Conservation (phyloP, 2,113 vertebrate genomes). For the Gobiocypris rarus region DNA sequence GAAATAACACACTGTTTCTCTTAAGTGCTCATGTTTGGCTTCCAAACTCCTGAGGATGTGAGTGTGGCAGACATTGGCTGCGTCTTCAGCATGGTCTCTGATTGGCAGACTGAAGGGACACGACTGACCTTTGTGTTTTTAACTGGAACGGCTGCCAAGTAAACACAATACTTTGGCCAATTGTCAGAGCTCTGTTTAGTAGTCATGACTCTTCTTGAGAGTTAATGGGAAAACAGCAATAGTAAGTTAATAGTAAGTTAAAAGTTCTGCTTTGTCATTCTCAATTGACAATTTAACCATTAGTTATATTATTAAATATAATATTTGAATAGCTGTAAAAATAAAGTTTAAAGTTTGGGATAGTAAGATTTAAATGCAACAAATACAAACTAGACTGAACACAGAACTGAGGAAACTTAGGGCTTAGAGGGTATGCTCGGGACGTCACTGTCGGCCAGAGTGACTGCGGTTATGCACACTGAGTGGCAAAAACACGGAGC, state of each 20-base stretch:
- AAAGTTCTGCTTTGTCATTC: not conserved
- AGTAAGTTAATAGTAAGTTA: too few species aligned
- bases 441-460: too few species aligned
- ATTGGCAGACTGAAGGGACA: slow-evolving; percentile 11
- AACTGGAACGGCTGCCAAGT: slow-evolving; percentile 16
- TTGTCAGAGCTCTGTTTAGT: not conserved
- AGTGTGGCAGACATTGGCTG: not conserved
- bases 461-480: too few species aligned
- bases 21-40: not conserved
- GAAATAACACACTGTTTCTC: slow-evolving; percentile 20
- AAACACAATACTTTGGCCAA: not conserved
- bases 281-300: not conserved
- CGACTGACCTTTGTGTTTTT: slow-evolving; percentile 29
- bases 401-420: too few species aligned
- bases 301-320: not conserved
- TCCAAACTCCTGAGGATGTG: not conserved
- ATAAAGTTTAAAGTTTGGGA: too few species aligned
- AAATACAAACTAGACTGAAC: too few species aligned
- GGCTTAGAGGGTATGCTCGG: too few species aligned
- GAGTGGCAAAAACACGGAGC: too few species aligned
- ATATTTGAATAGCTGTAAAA: too few species aligned
- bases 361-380: too few species aligned
- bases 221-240: not conserved
- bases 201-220: not conserved
- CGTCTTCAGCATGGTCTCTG: not conserved